Percentiles rank a stretch among this genome's conserved stretches.
Evolutionary conservation across 1,140 invertebrate genomes (phyloP).

Genomic region (Heliconius himera): DNA sequence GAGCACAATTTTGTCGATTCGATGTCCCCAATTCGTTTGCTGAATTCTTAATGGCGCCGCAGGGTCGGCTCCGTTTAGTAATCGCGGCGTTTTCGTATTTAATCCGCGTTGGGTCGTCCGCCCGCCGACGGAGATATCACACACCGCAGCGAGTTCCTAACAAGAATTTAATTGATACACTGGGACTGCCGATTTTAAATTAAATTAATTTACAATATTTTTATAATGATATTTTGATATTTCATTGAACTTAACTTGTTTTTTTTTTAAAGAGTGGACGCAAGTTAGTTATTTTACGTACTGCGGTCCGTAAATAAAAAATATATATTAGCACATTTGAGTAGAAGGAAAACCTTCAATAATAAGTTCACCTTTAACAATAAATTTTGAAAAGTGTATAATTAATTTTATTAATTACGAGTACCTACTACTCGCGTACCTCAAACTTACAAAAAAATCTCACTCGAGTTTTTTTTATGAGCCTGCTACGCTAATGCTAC

Average conservation of each 20-base stretch:
- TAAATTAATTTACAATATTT: constrained; percentile 30
- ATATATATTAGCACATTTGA: too few species aligned
- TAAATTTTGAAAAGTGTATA: too few species aligned
- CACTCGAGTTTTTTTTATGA: neutral
- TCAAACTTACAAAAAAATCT: neutral
- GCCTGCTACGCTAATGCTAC: neutral
- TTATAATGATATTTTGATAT: neutral
- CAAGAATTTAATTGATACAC: constrained; percentile 64
- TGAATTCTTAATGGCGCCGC: constrained; percentile 73
- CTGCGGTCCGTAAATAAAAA: too few species aligned
- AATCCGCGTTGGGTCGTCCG: constrained; percentile 56
- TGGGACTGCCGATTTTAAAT: constrained; percentile 34
- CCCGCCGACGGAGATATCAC: constrained; percentile 31
- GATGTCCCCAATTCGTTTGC: constrained; percentile 76
- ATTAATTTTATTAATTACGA: neutral
- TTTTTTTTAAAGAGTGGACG: too few species aligned
- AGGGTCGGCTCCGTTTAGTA: constrained; percentile 61
- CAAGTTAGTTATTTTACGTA: too few species aligned
- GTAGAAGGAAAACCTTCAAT: too few species aligned
- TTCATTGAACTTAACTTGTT: neutral
- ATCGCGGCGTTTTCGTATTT: constrained; percentile 70
- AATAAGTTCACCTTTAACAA: too few species aligned
- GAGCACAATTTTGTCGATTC: constrained; percentile 77
- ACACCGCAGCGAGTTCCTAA: constrained; percentile 50
- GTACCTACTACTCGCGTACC: neutral